Evolutionary conservation across 1,140 invertebrate genomes (phyloP), one percentile per base, ranked within the genome.

Genomic region (Arctopsyche grandis): DNA sequence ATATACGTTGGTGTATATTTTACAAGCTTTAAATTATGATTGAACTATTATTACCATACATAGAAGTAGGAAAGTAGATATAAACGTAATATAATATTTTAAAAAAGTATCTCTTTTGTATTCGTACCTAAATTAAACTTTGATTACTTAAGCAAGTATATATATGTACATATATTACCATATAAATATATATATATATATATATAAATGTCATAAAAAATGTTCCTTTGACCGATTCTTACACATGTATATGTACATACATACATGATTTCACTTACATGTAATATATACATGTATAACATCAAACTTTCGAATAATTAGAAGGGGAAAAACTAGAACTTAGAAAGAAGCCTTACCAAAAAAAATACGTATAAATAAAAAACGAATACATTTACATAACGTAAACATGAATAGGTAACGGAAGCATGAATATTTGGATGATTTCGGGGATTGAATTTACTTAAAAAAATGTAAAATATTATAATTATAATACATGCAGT

Each of bases 301-400:
- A 52, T 52, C 12, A 5, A 52, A 52, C 10, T 14, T 14, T 52
- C 16, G 48, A 12, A 52, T 52, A 52, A 5, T 14, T 16, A 38
- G 48, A 52, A 16, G 16, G 48, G 16, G 12, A 52, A 52, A 12
- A 52, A 52, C 16, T 66, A 66, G 63, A 66, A 22, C 24, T 66
- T 66, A 66, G 26, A 66, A 66, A 29, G 63, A 66, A 66, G 63
- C 63, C 63, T 66, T 66, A 66, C 26, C 26, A 66, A 26, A 22
- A 52, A 66, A 66, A 66, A 66, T 66, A 66, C 63, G 63, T 66
- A 66, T 66, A 66, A 66, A 10, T 26, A 66, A 66, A 5, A 5
- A 52, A 52, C 12, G 1, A 4, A 38, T 38, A 38, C n/a, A n/a
- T n/a, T n/a, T n/a, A n/a, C n/a, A n/a, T n/a, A n/a, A n/a, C n/a